A percentile compares a stretch with the other conserved stretches of the same genome.
phyloP scores from a whole-genome alignment of 2,797 vertebrate genomes.

The Protonibea diacanthus region DNA sequence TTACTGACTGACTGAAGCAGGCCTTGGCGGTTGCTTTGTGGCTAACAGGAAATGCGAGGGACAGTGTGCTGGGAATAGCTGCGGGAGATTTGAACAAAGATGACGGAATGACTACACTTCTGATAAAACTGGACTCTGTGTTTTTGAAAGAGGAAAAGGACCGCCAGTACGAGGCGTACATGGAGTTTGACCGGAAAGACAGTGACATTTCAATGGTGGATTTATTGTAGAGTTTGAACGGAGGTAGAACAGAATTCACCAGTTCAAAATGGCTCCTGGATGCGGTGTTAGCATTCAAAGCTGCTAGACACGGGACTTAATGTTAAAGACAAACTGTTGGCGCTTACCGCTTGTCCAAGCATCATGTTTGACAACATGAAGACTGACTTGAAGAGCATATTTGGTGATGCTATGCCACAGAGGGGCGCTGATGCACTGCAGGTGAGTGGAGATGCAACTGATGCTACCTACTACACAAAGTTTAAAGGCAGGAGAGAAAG shows the following conservation, averaged over 20 bases:
- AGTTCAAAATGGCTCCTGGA: conserved; percentile 45
- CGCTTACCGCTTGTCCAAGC: conserved; percentile 11
- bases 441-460: background rate
- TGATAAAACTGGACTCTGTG: conserved; percentile 35
- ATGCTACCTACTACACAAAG: conserved; percentile 16
- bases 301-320: background rate
- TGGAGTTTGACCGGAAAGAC: conserved; percentile 1
- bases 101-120: conserved; percentile 21
- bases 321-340: conserved; percentile 17
- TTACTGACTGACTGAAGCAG: conserved; percentile 41
- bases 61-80: conserved; percentile 27
- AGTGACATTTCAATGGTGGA: conserved; percentile 13
- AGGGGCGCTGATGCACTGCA: background rate
- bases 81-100: conserved; percentile 35
- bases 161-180: conserved; percentile 12
- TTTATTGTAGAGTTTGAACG: background rate
- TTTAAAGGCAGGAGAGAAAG: background rate
- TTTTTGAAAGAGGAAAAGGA: conserved; percentile 50
- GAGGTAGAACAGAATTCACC: background rate
- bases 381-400: conserved; percentile 20
- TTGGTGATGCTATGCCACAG: conserved; percentile 16
- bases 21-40: conserved; percentile 31
- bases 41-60: conserved; percentile 30
- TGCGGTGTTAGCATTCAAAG: conserved; percentile 40
- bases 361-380: conserved; percentile 32